Evolutionary conservation across 2,113 vertebrate species (phyloP).

Genomic region (Azemiops feae): DNA sequence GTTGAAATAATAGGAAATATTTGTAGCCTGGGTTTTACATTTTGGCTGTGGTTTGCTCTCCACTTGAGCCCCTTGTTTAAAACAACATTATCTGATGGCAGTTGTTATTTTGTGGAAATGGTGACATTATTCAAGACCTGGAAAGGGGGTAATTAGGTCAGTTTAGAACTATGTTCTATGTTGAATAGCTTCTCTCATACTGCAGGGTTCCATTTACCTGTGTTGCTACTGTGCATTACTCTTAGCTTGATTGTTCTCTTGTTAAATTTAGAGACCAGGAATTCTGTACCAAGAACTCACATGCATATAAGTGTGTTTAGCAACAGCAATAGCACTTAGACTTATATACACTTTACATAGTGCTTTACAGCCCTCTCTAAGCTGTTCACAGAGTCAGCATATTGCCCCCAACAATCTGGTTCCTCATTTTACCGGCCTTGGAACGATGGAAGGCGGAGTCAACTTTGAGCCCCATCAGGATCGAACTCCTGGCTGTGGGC

Average conservation of each 20-base stretch:
- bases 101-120: neutral
- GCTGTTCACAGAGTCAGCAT: neutral
- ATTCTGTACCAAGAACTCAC: neutral
- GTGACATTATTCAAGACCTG: neutral
- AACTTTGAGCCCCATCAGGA: neutral
- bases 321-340: neutral
- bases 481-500: no score
- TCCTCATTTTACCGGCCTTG: neutral
- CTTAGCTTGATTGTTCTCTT: neutral
- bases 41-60: no score
- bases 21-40: no score
- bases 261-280: neutral
- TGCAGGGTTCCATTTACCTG: neutral
- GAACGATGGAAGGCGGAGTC: neutral
- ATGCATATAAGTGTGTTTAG: neutral
- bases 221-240: neutral
- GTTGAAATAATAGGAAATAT: no score
- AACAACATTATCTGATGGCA: neutral
- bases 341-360: neutral
- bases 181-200: neutral
- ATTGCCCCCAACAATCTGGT: neutral
- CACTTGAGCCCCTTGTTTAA: neutral
- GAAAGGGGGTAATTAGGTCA: neutral
- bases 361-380: no score
- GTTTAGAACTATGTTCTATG: neutral